Base-by-base conservation (phyloP, 2,797 vertebrate species). In the Sebastes cheni region DNA sequence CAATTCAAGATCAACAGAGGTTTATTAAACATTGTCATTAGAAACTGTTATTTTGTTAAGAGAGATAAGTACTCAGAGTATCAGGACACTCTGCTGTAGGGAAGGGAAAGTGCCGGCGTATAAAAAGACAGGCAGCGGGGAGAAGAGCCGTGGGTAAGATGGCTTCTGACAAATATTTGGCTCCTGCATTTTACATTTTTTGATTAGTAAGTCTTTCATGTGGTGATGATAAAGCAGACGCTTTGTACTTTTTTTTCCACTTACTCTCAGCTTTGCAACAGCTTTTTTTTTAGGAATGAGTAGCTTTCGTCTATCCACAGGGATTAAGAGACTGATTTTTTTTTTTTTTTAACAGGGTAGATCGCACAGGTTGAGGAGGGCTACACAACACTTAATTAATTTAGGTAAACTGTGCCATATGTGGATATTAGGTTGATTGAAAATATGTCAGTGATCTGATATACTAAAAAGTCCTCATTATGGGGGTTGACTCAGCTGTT, bases 221-320 rank as follows among this genome's bases (percentile, higher is more conserved):
- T 34, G 29, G 2, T 32, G 29, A 46, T 30, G 39, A 67, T 70
- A 46, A 46, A 52, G 16, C 50, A 68, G 36, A 46, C 13, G 18
- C 22, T 67, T 61, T 76, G 30, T 60, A 27, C 52, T 36, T 65
- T 32, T 34, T 42, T 42, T 42, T 0, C 11, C 54, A 71, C 27
- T 36, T 32, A 30, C n/a, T 72, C 61, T 36, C 29, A 67, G 52
- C 39, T 67, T 22, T 46, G 6, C 25, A 5, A 12, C 5, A 55
- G 4, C 6, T 4, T 67, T 27, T 14, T 22, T 64, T 67, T 42
- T 3, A 69, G 20, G 6, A 60, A 46, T 12, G 0, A 20, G 25
- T 60, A 34, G 25, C 29, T 77, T 79, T 77, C 36, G 74, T 79
- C 36, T 20, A 46, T 46, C n/a, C 55, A 50, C 46, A 30, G 20